These are phyloP conservation scores for Sebastes nivosus DNA, from an alignment of 2,797 vertebrate genomes.

Conservation along the genomic window DNA sequence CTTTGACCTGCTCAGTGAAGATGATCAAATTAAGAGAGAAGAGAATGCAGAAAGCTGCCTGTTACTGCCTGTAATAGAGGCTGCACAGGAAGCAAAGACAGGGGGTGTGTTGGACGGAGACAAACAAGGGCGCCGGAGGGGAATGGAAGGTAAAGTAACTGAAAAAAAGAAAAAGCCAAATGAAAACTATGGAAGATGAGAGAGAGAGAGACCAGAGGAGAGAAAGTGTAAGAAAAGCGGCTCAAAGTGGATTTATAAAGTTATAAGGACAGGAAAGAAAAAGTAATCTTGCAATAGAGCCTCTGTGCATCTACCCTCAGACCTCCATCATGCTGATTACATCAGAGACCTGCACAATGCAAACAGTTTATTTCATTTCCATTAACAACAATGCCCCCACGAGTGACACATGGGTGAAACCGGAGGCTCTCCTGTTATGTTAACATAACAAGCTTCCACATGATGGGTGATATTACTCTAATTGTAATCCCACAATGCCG, in stretches of 20 bases:
- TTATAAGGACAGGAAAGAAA: background rate
- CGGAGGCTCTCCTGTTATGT: slow-evolving; percentile 31
- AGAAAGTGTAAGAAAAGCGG: background rate
- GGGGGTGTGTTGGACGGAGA: background rate
- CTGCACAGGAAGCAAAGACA: background rate
- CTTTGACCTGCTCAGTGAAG: background rate
- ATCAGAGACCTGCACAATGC: slow-evolving; percentile 6
- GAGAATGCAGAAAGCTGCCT: background rate
- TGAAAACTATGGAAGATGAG: background rate
- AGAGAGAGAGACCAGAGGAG: background rate
- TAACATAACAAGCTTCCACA: slow-evolving; percentile 66
- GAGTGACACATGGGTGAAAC: slow-evolving; percentile 7
- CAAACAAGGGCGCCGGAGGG: background rate
- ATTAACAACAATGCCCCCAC: slow-evolving; percentile 37
- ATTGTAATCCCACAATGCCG: slow-evolving; percentile 68
- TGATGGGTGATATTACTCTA: slow-evolving; percentile 67
- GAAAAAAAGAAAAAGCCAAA: background rate
- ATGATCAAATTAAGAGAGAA: background rate
- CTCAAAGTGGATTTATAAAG: background rate
- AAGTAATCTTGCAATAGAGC: background rate
- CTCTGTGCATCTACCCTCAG: background rate
- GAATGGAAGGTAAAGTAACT: background rate
- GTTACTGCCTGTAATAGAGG: background rate
- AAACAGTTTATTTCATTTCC: slow-evolving; percentile 43
- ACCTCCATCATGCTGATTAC: slow-evolving; percentile 25